Evolutionary conservation across 64 coral and sea anemone genomes (phyloP), one percentile per base, ranked within the genome.

Genomic region (Actinia tenebrosa): DNA sequence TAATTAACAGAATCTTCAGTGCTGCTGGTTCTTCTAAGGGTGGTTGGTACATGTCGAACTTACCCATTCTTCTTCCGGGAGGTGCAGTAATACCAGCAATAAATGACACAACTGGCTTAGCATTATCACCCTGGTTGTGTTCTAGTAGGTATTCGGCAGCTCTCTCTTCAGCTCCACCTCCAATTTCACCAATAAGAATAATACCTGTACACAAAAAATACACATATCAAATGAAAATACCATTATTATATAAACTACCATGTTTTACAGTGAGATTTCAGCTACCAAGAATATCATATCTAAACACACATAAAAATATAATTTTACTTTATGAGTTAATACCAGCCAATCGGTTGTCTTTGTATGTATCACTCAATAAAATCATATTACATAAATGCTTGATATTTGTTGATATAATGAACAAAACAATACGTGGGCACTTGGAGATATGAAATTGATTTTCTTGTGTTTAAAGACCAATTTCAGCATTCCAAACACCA

Each of bases 21-120:
- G 30, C 30, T 37, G 30, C 30, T 50, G 47, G 7, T 50, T 50
- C 47, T 50, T 8, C 47, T 50, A 8, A 50, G 47, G 47, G 7
- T 50, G 3, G 47, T 50, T 8, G 47, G 5, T 64, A 5, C 9
- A 86, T 66, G 53, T 53, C 3, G 15, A 80, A 63, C 90, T 69
- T 27, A 98, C 95, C 95, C 95, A 98, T 98, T 91, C 95, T 93
- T 60, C 95, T 87, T 84, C 95, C 95, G 64, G 95, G 95, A 62
- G 95, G 95, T 22, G 95, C 95, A 62, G 95, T 98, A 43, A 98
- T 91, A n/a, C 95, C 95, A 82, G 95, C 95, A 83, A 98, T 98
- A 68, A 98, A 98, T 64, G 95, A 90, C 19, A 98, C 95, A 50
- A 93, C 91, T 82, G 95, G 95, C 85, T 98, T 98, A 69, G 95